phyloP scores from a whole-genome alignment of 2,888 invertebrate species.

The Scrobipalpa atriplicella region DNA sequence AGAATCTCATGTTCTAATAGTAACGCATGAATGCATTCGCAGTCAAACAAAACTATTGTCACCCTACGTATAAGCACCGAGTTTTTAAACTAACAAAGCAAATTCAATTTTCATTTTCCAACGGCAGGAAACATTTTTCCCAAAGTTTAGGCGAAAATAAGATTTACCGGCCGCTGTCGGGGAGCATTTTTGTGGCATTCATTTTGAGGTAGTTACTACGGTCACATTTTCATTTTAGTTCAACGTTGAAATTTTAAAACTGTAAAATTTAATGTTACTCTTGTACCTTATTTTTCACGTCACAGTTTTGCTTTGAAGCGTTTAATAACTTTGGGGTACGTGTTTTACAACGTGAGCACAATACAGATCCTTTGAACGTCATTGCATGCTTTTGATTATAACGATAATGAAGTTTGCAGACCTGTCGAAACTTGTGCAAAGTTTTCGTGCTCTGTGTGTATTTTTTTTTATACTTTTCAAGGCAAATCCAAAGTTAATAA shows the following conservation, averaged over 20 bases:
- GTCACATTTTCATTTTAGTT: slow-evolving; percentile 27
- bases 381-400: too few relatives aligned
- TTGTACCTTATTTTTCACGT: slow-evolving; percentile 5
- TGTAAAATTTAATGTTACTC: background rate
- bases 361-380: background rate
- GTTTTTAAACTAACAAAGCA: slow-evolving; percentile 44
- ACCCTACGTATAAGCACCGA: slow-evolving; percentile 30
- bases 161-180: slow-evolving; percentile 40
- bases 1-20: too few relatives aligned
- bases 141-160: slow-evolving; percentile 46
- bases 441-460: background rate
- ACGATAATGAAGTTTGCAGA: too few relatives aligned
- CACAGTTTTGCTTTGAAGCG: slow-evolving; percentile 10
- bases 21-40: background rate
- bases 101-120: slow-evolving; percentile 47
- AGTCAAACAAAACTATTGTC: slow-evolving; percentile 8
- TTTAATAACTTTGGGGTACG: background rate
- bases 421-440: background rate
- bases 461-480: too few relatives aligned
- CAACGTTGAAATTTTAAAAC: slow-evolving; percentile 10
- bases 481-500: background rate
- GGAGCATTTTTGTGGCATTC: slow-evolving; percentile 42
- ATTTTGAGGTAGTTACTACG: slow-evolving; percentile 38
- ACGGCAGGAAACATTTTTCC: slow-evolving; percentile 45
- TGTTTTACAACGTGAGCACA: background rate